Evolutionary conservation across 2,888 invertebrate genomes (phyloP).

Genomic region (Auanema sp.): DNA sequence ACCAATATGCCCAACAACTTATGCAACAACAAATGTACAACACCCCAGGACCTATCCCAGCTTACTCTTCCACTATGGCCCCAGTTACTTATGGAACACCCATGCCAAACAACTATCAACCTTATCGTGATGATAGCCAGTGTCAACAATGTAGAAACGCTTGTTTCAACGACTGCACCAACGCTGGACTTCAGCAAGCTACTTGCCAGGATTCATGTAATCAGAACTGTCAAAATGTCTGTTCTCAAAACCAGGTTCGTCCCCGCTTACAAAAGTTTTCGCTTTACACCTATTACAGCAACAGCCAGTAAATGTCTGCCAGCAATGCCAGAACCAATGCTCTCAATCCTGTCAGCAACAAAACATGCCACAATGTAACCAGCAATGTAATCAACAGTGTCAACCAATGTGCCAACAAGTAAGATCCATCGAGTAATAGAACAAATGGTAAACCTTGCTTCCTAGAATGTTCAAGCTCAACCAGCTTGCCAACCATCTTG

Average conservation of each 20-base stretch:
- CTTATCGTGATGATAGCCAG: slow-evolving; percentile 21
- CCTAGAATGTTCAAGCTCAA: slow-evolving; percentile 32
- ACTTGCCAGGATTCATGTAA: slow-evolving; percentile 5
- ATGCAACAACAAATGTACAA: slow-evolving; percentile 39
- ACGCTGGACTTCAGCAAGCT: slow-evolving; percentile 18
- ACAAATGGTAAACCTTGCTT: background rate
- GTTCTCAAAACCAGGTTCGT: background rate
- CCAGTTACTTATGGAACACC: slow-evolving; percentile 12
- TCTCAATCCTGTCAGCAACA: slow-evolving; percentile 25
- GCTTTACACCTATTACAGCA: slow-evolving; percentile 16
- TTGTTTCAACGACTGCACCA: slow-evolving; percentile 33
- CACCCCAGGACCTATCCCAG: slow-evolving; percentile 37
- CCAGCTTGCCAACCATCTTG: slow-evolving; percentile 23
- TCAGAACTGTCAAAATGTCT: slow-evolving; percentile 1
- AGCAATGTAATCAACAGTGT: slow-evolving; percentile 26
- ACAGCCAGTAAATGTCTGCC: slow-evolving; percentile 15
- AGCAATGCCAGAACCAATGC: slow-evolving; percentile 25
- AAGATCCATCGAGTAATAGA: background rate
- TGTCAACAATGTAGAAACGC: slow-evolving; percentile 15
- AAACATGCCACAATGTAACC: slow-evolving; percentile 28
- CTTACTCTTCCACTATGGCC: slow-evolving; percentile 30
- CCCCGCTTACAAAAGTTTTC: background rate
- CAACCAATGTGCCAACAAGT: background rate
- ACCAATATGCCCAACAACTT: slow-evolving; percentile 39
- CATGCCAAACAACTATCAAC: slow-evolving; percentile 9